These are phyloP conservation scores for Mactromeris polynyma DNA, from an alignment of 2,888 invertebrate species.

Conservation along the genomic window DNA sequence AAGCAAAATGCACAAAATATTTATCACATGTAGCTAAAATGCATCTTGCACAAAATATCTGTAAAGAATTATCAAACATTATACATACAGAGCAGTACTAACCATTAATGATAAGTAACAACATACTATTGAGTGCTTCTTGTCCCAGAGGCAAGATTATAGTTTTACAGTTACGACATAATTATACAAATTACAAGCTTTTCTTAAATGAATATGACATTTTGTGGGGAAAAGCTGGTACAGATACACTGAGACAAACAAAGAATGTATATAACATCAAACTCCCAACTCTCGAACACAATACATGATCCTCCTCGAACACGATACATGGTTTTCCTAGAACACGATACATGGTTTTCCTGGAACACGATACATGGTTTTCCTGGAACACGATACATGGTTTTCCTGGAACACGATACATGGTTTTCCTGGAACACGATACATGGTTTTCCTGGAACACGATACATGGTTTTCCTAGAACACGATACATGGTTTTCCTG, in stretches of 20 bases:
- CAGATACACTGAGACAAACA: background rate
- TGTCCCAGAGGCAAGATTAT: background rate
- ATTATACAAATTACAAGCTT: background rate
- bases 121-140: background rate
- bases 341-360: too few species aligned
- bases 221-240: background rate
- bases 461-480: too few species aligned
- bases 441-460: too few species aligned
- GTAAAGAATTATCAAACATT: background rate
- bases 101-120: background rate
- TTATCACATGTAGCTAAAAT: background rate
- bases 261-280: background rate
- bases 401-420: too few species aligned
- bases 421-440: too few species aligned
- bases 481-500: too few species aligned
- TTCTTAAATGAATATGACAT: background rate
- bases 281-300: background rate
- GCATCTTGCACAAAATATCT: background rate
- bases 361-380: too few species aligned
- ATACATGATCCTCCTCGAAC: too few species aligned
- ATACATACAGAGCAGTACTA: background rate
- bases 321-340: too few species aligned
- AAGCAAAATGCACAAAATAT: background rate
- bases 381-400: too few species aligned
- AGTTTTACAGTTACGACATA: background rate